A percentile compares a stretch with the other conserved stretches of the same genome.
phyloP scores from a whole-genome alignment of 2,888 invertebrate species.

The Byasa hedistus region DNA sequence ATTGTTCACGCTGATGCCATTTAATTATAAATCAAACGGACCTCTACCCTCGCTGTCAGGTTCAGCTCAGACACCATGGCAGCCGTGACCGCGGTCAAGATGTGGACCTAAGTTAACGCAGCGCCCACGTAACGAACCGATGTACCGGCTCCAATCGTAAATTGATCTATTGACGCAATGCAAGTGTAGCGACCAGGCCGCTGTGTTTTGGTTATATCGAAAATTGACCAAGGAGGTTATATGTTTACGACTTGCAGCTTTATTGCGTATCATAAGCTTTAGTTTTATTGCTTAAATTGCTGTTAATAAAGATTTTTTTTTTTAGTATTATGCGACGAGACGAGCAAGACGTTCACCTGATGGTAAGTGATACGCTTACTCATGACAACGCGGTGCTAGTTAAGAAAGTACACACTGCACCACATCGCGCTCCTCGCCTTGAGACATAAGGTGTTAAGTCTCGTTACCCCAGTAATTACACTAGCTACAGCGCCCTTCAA shows the following conservation, averaged over 20 bases:
- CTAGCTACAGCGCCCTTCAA: too few species aligned
- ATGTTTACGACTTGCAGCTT: not conserved
- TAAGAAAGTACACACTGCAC: too few species aligned
- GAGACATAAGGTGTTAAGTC: too few species aligned
- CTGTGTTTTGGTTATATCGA: not conserved
- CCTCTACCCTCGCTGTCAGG: slow-evolving; percentile 15
- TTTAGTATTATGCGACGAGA: too few species aligned
- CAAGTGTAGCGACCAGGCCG: slow-evolving; percentile 24
- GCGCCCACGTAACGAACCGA: slow-evolving; percentile 48
- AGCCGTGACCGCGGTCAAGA: slow-evolving; percentile 29
- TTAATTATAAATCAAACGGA: slow-evolving; percentile 26
- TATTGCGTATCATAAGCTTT: not conserved
- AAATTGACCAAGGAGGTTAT: not conserved
- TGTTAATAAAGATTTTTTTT: not conserved
- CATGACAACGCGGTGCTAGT: too few species aligned
- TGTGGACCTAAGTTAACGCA: slow-evolving; percentile 36
- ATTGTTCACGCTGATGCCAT: slow-evolving; percentile 4
- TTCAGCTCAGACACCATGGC: not conserved
- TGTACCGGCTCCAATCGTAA: slow-evolving; percentile 52
- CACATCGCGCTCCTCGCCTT: too few species aligned
- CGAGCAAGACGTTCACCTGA: too few species aligned
- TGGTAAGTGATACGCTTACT: too few species aligned
- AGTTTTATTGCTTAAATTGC: not conserved
- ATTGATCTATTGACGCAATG: slow-evolving; percentile 54
- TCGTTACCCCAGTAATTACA: too few species aligned